Evolutionary conservation across 2,888 invertebrate genomes (phyloP).

Genomic region (Sphecodes monilicornis): DNA sequence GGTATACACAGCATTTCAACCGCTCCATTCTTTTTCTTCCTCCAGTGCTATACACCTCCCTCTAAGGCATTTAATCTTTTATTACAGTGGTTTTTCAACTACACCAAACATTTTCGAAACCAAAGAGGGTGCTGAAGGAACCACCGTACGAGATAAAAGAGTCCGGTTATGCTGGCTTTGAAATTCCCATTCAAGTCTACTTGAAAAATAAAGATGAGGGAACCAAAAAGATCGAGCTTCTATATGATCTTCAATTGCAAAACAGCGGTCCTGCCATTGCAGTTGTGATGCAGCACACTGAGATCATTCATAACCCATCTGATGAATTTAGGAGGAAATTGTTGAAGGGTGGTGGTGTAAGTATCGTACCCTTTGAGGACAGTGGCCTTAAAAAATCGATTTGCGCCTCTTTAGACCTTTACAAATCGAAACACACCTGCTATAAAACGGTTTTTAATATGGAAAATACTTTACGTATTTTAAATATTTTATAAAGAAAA

Average conservation of each 20-base stretch:
- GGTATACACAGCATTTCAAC: slow-evolving; percentile 65
- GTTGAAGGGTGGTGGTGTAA: slow-evolving; percentile 93
- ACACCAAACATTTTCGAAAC: slow-evolving; percentile 96
- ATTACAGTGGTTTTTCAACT: slow-evolving; percentile 91
- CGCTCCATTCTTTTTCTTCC: neutral
- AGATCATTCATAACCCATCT: slow-evolving; percentile 93
- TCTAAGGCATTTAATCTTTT: neutral
- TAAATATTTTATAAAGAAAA: no score
- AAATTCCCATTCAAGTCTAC: slow-evolving; percentile 95
- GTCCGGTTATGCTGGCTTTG: slow-evolving; percentile 98
- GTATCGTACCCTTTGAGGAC: slow-evolving; percentile 65
- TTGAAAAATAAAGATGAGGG: slow-evolving; percentile 92
- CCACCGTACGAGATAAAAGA: slow-evolving; percentile 96
- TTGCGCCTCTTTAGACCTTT: neutral
- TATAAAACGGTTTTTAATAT: no score
- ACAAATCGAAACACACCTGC: no score
- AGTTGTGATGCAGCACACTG: slow-evolving; percentile 91
- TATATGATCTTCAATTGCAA: slow-evolving; percentile 94
- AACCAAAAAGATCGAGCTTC: slow-evolving; percentile 91
- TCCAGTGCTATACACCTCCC: no score
- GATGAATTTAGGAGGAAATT: slow-evolving; percentile 96
- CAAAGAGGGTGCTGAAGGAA: slow-evolving; percentile 95
- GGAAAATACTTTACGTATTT: no score
- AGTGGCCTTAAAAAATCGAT: neutral
- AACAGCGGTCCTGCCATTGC: slow-evolving; percentile 90